Base-by-base conservation (phyloP, 2,888 invertebrate genomes). In the Andrena trimmerana region DNA sequence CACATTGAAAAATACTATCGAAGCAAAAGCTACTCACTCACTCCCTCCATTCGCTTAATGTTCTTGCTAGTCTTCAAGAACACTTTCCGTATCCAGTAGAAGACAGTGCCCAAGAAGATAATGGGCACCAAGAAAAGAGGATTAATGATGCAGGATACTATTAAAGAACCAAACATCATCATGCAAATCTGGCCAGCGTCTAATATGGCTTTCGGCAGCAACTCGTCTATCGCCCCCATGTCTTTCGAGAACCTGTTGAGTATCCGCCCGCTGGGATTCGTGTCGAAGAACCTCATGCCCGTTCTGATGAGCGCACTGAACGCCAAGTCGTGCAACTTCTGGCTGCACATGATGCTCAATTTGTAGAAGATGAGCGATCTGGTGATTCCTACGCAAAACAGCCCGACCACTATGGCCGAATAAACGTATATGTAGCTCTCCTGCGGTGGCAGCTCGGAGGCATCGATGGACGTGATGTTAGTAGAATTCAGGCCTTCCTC, bases 201-300 rank as follows among this genome's bases (percentile, higher is more conserved):
- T 67, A 97, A 92, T 63, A 96, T 94, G 33, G 96, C 95, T 82
- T 96, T 96, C 0, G 97, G 97, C 7, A 89, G 60, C 8, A 96
- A 93, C 89, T 97, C 97, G 89, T 97, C 97, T 91, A 97, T 96
- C 0, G 96, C 95, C 0, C 97, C 97, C 91, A 97, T 96, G 91
- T 98, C 98, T 92, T 98, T 98, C 0, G 98, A 97, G 91, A 98
- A 98, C 84, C 98, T 95, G 92, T 97, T 97, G 62, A 98, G 95
- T 84, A 98, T 97, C 71, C 97, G 95, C 50, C 97, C 97, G 88
- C 96, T 96, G 2, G 98, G 97, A 93, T 98, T 98, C 0, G 96
- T 96, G 90, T 98, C 97, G 92, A 98, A 98, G 93, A 98, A 98
- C 74, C 95, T 92, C 94, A 97, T 96, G 2, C 95, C 94, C 0